Percentiles rank a stretch among this genome's conserved stretches.
Evolutionary conservation across 2,888 invertebrate species (phyloP).

Genomic region (Drosophila niveifrons): DNA sequence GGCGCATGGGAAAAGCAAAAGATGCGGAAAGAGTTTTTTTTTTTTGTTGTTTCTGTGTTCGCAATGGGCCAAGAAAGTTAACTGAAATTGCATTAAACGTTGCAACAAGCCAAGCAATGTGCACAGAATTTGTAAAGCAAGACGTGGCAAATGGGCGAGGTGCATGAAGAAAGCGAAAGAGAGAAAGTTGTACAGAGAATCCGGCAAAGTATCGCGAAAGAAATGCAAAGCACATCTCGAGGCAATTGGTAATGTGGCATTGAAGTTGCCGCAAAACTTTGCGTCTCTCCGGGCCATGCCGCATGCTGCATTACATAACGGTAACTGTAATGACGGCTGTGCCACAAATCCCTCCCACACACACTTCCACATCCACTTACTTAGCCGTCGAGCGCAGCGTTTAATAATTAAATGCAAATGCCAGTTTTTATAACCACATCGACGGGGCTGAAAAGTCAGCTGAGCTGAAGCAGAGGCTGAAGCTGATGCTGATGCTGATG

Average conservation of each 20-base stretch:
- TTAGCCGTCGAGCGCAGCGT: constrained; percentile 27
- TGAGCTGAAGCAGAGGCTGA: too few relatives aligned
- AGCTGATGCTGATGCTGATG: neutral
- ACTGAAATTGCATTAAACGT: constrained; percentile 44
- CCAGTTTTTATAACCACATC: constrained; percentile 39
- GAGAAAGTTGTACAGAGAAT: constrained; percentile 14
- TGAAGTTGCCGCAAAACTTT: constrained; percentile 59
- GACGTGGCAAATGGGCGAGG: neutral
- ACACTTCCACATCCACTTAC: constrained; percentile 21
- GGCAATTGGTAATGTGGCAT: constrained; percentile 73
- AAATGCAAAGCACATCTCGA: constrained; percentile 57
- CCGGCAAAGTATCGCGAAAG: constrained; percentile 47
- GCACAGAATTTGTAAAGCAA: neutral
- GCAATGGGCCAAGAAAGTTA: constrained; percentile 35
- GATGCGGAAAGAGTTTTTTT: constrained; percentile 12
- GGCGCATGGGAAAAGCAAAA: neutral
- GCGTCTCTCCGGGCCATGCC: constrained; percentile 24
- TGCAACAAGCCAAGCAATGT: constrained; percentile 11
- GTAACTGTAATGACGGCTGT: constrained; percentile 37
- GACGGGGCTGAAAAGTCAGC: neutral
- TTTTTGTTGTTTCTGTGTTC: too few relatives aligned
- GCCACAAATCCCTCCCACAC: constrained; percentile 7
- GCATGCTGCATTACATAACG: constrained; percentile 46
- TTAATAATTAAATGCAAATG: constrained; percentile 75
- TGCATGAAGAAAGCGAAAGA: neutral